Evolutionary conservation across 2,797 vertebrate genomes (phyloP).

Genomic region (Chloroceryle amazona): DNA sequence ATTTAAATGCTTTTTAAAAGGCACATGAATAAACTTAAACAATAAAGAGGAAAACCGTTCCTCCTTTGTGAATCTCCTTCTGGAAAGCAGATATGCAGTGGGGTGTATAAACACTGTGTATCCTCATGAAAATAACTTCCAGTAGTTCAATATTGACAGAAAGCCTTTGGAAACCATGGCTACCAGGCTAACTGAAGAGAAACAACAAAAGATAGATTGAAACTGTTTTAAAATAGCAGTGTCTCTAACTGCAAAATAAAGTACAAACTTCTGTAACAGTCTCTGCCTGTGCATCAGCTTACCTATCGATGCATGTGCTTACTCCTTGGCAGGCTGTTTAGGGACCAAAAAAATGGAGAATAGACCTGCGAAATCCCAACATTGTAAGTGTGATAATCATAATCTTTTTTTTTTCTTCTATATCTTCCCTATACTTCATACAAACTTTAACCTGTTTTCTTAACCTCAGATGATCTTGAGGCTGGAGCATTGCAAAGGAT

Average conservation of each 20-base stretch:
- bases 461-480: neutral
- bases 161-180: neutral
- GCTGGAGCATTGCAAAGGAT: neutral
- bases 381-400: neutral
- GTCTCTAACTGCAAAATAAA: neutral
- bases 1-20: neutral
- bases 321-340: neutral
- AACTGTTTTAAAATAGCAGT: neutral
- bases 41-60: neutral
- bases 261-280: neutral
- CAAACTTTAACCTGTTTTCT: neutral
- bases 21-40: neutral
- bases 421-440: neutral
- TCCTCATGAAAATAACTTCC: neutral
- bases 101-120: neutral
- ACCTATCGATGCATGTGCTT: rapidly evolving
- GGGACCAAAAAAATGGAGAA: neutral
- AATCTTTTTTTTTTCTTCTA: neutral
- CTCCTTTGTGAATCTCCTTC: neutral
- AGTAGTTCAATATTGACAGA: neutral
- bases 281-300: neutral
- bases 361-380: neutral
- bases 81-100: neutral
- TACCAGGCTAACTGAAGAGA: neutral
- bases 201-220: neutral